Evolutionary conservation across 2,888 invertebrate species (phyloP).

Genomic region (Plagiodera versicolora): DNA sequence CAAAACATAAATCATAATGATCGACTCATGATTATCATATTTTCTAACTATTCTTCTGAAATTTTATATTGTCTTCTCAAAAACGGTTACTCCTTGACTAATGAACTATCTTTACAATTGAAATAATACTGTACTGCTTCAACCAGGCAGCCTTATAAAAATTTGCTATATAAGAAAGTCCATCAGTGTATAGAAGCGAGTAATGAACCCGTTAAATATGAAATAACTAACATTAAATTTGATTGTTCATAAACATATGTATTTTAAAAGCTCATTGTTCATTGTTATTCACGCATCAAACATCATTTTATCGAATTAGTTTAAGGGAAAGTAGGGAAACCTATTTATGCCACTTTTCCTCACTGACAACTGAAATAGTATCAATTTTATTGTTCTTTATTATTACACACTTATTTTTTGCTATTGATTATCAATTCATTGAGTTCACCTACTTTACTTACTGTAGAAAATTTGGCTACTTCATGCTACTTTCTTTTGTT

Average conservation of each 20-base stretch:
- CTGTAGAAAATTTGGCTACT: not conserved
- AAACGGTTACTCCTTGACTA: too few species aligned
- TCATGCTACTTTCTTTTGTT: not conserved
- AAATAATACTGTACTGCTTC: not conserved
- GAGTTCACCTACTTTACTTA: conserved; percentile 10
- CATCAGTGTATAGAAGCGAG: conserved; percentile 4
- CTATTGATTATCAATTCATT: conserved; percentile 17
- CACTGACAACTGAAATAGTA: conserved; percentile 21
- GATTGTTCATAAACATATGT: conserved; percentile 21
- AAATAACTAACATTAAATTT: conserved; percentile 17
- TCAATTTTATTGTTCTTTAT: conserved; percentile 23
- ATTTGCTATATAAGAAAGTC: not conserved
- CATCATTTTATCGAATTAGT: conserved; percentile 14
- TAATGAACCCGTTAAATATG: conserved; percentile 9
- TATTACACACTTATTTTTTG: conserved; percentile 2
- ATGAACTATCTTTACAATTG: too few species aligned
- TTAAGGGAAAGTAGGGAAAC: conserved; percentile 30
- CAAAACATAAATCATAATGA: too few species aligned
- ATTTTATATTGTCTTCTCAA: too few species aligned
- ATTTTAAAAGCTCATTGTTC: conserved; percentile 21
- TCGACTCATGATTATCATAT: too few species aligned
- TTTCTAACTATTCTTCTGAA: too few species aligned
- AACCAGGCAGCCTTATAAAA: not conserved
- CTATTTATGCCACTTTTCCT: conserved; percentile 28
- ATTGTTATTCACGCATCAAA: conserved; percentile 21